Evolutionary conservation across 2,888 invertebrate species (phyloP), one percentile per base, ranked within the genome.

Genomic region (Andrena bicolor): DNA sequence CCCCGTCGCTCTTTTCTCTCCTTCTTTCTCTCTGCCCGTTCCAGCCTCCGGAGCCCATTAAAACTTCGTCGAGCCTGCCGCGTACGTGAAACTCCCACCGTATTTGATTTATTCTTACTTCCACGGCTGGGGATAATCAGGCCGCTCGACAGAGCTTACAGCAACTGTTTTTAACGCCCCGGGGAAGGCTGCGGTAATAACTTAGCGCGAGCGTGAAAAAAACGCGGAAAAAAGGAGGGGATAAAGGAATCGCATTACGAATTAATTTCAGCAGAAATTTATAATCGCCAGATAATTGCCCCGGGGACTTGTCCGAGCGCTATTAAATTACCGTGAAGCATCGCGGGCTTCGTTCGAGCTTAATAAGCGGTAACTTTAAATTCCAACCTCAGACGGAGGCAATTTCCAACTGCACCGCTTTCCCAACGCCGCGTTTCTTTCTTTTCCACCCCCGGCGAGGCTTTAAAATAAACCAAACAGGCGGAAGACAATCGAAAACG

Each of bases 201-300:
- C 10, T n/a, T 20, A 1, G 49, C 35, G 13, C n/a, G 5, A 7
- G 16, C 16, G 61, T 3, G 32, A 32, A 16, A 20, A 20, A 53
- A 16, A 7, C 51, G 3, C 7, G 32, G 28, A 6, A 10, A n/a
- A 56, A 16, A 16, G 5, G 4, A 1, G 41, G 41, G 16, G 41
- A 16, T 41, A 16, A 35, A 8, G n/a, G 8, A 16, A 49, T 20
- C 10, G 26, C 20, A 23, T 63, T 48, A 16, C 64, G 30, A 66
- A 58, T n/a, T 63, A 48, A 76, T 58, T 70, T 28, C 49, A 10
- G 16, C n/a, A 32, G 69, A 56, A 69, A 70, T 76, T 79, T 69
- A 35, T 76, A 79, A 79, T 79, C 49, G 35, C 13, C 58, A 13
- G 13, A 49, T 79, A 69, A 79, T 79, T 69, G 51, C 49, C 60